Base-by-base conservation (phyloP, 1,140 invertebrate species). In the Amphibalanus amphitrite region DNA sequence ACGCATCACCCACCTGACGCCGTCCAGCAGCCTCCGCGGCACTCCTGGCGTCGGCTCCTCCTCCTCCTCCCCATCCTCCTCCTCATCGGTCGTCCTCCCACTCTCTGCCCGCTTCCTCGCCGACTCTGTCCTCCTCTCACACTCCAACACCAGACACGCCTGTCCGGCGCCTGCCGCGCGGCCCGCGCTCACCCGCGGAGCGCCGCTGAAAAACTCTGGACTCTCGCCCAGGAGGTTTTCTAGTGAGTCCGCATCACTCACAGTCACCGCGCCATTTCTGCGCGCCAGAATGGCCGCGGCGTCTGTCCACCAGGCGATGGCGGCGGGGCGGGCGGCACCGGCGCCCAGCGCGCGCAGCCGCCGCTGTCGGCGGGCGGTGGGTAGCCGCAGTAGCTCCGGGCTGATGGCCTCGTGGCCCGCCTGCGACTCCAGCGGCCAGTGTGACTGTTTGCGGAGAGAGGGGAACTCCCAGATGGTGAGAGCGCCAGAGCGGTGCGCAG, bases 271-370 rank as follows among this genome's bases (percentile, higher is more conserved):
- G 1, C 90, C 90, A 75, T 86, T 88, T 75, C 85, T 86, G 74
- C 90, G 80, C 6, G 87, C 86, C 70, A 91, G 77, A 75, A 90
- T 90, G 26, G 91, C 78, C 72, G 86, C 85, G 79, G 87, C 80
- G 75, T 89, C 81, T 40, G 85, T 87, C 89, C 90, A 92, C 89
- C 90, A 92, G 72, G 85, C 88, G 20, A 91, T 82, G 79, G 90
- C 89, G 64, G 86, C 78, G 3, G 88, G 85, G 77, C 85, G 82
- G 77, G 75, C 78, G 40, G 74, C 74, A 68, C 77, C 76, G 26
- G 70, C 73, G 70, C 79, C 76, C 29, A 71, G 64, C 33, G 72
- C 72, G 73, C 72, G 65, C 25, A 71, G 69, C 67, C 69, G 65
- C 30, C 72, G 29, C 67, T 73, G 64, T 64, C 74, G 71, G 40